Percentiles rank a stretch among this genome's conserved stretches.
phyloP scores from a whole-genome alignment of 2,113 vertebrate genomes.

The Ictalurus furcatus region DNA sequence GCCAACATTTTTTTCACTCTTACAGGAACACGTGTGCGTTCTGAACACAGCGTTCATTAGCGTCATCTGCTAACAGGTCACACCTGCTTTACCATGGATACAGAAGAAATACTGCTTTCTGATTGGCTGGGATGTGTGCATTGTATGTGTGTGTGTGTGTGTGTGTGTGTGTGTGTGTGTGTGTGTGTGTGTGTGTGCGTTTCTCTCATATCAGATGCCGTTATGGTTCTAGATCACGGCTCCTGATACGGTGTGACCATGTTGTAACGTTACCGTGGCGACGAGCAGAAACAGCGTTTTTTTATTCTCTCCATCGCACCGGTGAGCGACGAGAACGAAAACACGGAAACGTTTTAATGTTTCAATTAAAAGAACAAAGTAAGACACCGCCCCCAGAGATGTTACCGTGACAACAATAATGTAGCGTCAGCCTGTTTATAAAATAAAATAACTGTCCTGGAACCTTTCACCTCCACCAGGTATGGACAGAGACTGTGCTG shows the following conservation, averaged over 20 bases:
- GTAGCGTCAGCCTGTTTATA: neutral
- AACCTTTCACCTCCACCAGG: neutral
- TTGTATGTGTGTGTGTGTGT: too few relatives aligned
- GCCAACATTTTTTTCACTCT: neutral
- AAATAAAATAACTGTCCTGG: neutral
- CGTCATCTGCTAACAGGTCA: neutral
- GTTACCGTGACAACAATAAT: neutral
- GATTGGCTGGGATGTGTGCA: neutral
- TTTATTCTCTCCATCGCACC: neutral
- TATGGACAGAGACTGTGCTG: neutral
- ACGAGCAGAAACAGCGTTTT: neutral
- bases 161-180: neutral
- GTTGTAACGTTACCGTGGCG: slow-evolving; percentile 14
- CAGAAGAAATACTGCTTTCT: neutral
- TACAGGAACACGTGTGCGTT: neutral
- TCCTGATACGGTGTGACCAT: slow-evolving; percentile 17
- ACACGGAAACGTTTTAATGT: neutral
- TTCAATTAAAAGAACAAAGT: neutral
- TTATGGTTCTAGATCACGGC: neutral
- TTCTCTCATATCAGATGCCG: neutral
- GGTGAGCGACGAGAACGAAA: neutral
- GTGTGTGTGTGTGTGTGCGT: neutral
- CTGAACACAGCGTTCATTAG: slow-evolving; percentile 7
- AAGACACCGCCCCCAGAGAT: neutral
- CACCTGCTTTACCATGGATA: slow-evolving; percentile 9